A percentile compares a stretch with the other conserved stretches of the same genome.
Evolutionary conservation across 2,113 vertebrate genomes (phyloP).

Genomic region (Ibidorhyncha struthersii): DNA sequence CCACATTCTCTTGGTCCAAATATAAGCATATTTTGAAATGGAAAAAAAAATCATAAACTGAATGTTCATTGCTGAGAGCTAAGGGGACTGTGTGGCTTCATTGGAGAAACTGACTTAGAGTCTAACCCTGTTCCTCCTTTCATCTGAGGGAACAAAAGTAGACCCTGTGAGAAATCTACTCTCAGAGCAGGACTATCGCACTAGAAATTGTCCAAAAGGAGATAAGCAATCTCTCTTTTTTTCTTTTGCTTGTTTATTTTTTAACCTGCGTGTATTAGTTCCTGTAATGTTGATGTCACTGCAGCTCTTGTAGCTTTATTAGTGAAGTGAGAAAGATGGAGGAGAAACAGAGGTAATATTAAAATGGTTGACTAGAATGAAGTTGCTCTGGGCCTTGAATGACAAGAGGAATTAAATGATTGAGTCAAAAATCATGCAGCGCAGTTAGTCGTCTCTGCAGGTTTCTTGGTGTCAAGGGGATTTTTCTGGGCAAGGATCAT

Average conservation of each 20-base stretch:
- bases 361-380: not conserved
- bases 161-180: not conserved
- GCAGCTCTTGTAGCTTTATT: not conserved
- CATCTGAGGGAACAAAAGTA: not conserved
- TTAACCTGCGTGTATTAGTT: not conserved
- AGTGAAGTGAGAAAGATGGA: not conserved
- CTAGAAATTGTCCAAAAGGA: not conserved
- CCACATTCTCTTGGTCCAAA: not conserved
- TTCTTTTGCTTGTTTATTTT: not conserved
- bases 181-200: not conserved
- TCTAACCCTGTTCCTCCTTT: not conserved
- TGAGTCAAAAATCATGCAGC: not conserved
- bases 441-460: not conserved
- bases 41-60: not conserved
- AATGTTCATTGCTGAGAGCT: not conserved
- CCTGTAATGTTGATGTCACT: not conserved
- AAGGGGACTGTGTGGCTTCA: not conserved
- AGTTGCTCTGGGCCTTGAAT: not conserved
- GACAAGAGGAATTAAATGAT: not conserved
- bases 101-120: not conserved
- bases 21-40: not conserved
- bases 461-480: not conserved
- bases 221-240: not conserved
- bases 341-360: not conserved
- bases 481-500: not conserved